Percentiles rank a stretch among this genome's conserved stretches.
phyloP scores from a whole-genome alignment of 2,113 vertebrate genomes.

The Hucho hucho region DNA sequence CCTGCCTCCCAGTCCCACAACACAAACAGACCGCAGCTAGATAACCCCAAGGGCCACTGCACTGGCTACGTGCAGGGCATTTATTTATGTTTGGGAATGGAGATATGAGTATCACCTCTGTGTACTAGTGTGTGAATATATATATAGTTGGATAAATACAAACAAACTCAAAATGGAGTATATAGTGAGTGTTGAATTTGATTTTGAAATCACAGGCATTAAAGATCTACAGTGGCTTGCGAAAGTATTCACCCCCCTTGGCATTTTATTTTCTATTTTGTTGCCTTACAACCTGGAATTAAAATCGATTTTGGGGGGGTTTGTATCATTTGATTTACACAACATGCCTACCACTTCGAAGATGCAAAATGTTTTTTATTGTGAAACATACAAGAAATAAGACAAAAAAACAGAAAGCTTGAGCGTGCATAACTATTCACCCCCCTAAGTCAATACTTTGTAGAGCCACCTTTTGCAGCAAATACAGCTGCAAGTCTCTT shows the following conservation, averaged over 20 bases:
- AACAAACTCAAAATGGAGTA: background rate
- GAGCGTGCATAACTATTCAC: too few relatives aligned
- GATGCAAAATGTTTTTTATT: background rate
- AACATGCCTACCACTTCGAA: background rate
- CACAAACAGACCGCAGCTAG: constrained; percentile 53
- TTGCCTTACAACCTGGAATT: too few relatives aligned
- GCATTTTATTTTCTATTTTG: too few relatives aligned
- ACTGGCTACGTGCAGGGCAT: constrained; percentile 30
- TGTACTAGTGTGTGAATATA: background rate
- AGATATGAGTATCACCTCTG: background rate
- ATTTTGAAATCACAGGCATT: background rate
- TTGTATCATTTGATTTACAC: background rate
- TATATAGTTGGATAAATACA: background rate
- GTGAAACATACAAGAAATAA: too few relatives aligned
- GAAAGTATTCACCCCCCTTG: too few relatives aligned
- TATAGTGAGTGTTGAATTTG: background rate
- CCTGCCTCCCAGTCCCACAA: constrained; percentile 58
- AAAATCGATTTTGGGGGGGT: background rate
- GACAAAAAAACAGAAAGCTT: too few relatives aligned
- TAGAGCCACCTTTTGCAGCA: too few relatives aligned
- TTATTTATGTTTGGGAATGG: background rate
- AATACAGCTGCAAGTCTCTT: too few relatives aligned
- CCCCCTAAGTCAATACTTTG: too few relatives aligned
- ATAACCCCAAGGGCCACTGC: constrained; percentile 45
- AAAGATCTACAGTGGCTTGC: too few relatives aligned